Conservation (phyloP, 2,888 invertebrate species). For the Diplazon laetatorius region DNA sequence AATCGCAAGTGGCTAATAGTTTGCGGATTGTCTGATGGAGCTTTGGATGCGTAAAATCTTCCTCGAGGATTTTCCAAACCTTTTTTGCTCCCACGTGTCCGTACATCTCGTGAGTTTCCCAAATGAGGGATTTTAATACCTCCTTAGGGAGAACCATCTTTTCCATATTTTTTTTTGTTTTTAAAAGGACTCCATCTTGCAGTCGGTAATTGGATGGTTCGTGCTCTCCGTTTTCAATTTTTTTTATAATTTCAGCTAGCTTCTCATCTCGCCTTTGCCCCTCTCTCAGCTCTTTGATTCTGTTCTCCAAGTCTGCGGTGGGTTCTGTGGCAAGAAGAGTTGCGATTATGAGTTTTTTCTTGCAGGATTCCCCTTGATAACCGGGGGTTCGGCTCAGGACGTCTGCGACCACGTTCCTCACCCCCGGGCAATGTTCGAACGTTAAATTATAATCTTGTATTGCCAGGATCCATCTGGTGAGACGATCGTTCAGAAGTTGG, state of each 20-base stretch:
- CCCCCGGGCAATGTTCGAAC: constrained; percentile 10
- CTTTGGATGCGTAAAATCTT: constrained; percentile 7
- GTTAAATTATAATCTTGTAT: constrained; percentile 32
- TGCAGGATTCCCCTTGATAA: not conserved
- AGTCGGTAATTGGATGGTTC: not conserved
- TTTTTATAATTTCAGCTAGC: not conserved
- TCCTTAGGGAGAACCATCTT: not conserved
- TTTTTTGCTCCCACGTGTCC: constrained; percentile 14
- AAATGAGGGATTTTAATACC: not conserved
- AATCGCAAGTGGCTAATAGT: not conserved
- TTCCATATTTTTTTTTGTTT: not conserved
- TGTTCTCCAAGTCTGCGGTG: not conserved
- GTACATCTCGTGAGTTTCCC: constrained; percentile 16
- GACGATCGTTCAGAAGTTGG: not conserved
- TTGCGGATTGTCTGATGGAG: not conserved
- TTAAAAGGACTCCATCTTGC: not conserved
- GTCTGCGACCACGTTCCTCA: constrained; percentile 2
- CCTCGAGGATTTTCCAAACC: not conserved
- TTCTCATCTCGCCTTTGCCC: not conserved
- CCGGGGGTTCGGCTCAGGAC: not conserved
- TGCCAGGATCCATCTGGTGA: constrained; percentile 24
- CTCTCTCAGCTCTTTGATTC: not conserved
- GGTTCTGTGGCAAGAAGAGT: not conserved
- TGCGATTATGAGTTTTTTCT: not conserved
- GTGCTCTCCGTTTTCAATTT: not conserved